Evolutionary conservation across 2,797 vertebrate genomes (phyloP).

Genomic region (Molossus molossus): DNA sequence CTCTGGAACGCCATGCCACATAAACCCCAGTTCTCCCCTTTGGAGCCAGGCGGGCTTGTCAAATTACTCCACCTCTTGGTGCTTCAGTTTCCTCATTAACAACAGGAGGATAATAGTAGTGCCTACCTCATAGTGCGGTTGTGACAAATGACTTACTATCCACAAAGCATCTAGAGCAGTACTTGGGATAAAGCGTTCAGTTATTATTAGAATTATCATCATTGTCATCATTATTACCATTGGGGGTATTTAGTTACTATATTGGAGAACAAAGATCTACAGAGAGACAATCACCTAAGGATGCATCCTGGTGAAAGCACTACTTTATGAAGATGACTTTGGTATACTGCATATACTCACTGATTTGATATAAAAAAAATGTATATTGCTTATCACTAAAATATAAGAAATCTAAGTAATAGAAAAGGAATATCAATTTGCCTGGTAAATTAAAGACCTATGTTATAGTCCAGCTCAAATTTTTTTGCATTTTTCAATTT

Average conservation of each 20-base stretch:
- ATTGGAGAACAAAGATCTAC: neutral
- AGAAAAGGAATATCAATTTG: constrained; percentile 39
- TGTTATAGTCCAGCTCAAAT: neutral
- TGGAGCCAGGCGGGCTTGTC: neutral
- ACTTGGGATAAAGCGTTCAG: neutral
- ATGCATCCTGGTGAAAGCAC: neutral
- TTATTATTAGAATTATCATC: neutral
- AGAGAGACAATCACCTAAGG: neutral
- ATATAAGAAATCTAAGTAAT: neutral
- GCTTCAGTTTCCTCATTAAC: neutral
- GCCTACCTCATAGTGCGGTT: neutral
- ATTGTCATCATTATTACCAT: neutral
- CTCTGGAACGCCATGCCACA: neutral
- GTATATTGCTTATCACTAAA: neutral
- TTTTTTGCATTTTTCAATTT: neutral
- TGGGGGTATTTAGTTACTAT: neutral
- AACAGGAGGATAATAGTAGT: neutral
- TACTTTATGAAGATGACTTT: neutral
- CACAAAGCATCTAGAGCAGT: neutral
- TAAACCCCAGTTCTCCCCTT: neutral
- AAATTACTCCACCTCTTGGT: neutral
- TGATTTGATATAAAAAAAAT: constrained; percentile 41
- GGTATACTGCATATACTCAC: too few relatives aligned
- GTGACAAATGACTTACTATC: neutral
- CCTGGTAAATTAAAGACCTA: neutral